Evolutionary conservation across 1,140 invertebrate genomes (phyloP).

Genomic region (Saccostrea glomerata): DNA sequence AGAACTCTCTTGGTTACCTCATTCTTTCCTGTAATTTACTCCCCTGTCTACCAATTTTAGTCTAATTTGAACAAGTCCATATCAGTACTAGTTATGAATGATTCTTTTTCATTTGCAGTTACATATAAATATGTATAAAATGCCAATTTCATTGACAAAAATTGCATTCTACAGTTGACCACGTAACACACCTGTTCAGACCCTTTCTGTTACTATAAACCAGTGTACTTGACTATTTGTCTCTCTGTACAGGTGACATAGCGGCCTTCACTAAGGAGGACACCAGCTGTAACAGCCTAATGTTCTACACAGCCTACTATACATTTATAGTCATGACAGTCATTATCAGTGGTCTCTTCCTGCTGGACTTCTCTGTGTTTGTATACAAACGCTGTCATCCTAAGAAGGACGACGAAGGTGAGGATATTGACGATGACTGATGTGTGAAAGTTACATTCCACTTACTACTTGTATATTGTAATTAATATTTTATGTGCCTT

Average conservation of each 20-base stretch:
- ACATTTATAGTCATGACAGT: not conserved
- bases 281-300: not conserved
- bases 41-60: too few relatives aligned
- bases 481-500: too few relatives aligned
- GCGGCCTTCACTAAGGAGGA: not conserved
- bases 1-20: not conserved
- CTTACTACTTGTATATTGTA: too few relatives aligned
- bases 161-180: too few relatives aligned
- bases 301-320: slow-evolving; percentile 2
- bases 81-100: too few relatives aligned
- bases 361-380: slow-evolving; percentile 19
- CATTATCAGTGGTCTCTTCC: not conserved
- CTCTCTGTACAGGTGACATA: not conserved
- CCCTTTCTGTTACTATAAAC: too few relatives aligned
- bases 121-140: too few relatives aligned
- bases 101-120: too few relatives aligned
- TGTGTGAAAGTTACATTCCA: not conserved
- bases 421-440: not conserved
- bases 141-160: too few relatives aligned
- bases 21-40: not conserved
- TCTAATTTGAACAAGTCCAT: too few relatives aligned
- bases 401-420: not conserved
- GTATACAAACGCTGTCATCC: slow-evolving; percentile 1
- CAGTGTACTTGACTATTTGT: not conserved
- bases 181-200: too few relatives aligned